Percentiles rank a stretch among this genome's conserved stretches.
phyloP scores from a whole-genome alignment of 2,888 invertebrate genomes.

The Phyllotreta striolata region DNA sequence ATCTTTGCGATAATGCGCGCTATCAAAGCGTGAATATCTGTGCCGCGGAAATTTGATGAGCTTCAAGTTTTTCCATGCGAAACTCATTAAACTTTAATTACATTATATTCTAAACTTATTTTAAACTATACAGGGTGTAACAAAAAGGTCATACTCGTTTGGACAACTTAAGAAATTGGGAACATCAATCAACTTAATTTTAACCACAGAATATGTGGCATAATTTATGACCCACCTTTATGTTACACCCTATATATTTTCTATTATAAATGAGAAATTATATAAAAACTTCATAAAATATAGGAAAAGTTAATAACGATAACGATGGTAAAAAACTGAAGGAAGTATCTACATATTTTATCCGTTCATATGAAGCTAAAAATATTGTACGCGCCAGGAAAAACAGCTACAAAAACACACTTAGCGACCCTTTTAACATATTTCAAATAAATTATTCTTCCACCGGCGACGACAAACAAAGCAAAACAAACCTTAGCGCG shows the following conservation, averaged over 20 bases:
- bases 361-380: conserved; percentile 15
- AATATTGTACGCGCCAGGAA: conserved; percentile 35
- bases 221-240: too few relatives aligned
- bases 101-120: conserved; percentile 5
- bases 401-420: conserved; percentile 39
- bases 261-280: too few relatives aligned
- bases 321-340: too few relatives aligned
- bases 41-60: conserved; percentile 28
- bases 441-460: conserved; percentile 52
- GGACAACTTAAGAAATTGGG: too few relatives aligned
- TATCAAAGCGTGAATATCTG: conserved; percentile 33
- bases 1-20: conserved; percentile 36
- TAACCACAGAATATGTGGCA: too few relatives aligned
- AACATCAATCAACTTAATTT: too few relatives aligned
- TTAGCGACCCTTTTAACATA: conserved; percentile 51
- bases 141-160: too few relatives aligned
- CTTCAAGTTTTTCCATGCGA: conserved; percentile 19
- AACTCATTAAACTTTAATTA: conserved; percentile 23
- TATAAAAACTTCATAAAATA: too few relatives aligned
- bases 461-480: conserved; percentile 33
- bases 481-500: conserved; percentile 40
- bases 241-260: too few relatives aligned
- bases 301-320: too few relatives aligned
- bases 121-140: neutral
- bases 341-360: too few relatives aligned